Base-by-base conservation (phyloP, 2,113 vertebrate genomes). In the Thunnus thynnus region DNA sequence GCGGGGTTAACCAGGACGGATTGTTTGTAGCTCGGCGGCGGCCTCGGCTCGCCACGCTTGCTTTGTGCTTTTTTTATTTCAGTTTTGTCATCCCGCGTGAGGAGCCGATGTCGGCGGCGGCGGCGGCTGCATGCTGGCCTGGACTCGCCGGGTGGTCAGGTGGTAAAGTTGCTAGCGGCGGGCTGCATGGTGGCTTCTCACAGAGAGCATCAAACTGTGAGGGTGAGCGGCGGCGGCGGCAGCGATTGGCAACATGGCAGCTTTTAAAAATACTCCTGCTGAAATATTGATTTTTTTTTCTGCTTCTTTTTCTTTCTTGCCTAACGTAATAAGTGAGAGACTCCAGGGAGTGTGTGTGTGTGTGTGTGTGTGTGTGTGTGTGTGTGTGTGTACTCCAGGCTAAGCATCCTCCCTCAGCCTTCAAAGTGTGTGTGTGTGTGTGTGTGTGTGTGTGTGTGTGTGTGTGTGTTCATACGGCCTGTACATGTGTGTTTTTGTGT, bases 271-370 rank as follows among this genome's bases (percentile, higher is more conserved):
- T 91, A 91, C 92, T 91, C 82, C 90, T 81, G 87, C 89, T 91
- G 89, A 94, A 94, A 93, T 94, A 91, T 93, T 92, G 93, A 93
- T 93, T 90, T 89, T 89, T 76, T 83, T 9, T 41, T 7, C 83
- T 86, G 68, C 76, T 87, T 73, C 80, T 87, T 83, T 78, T 86
- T 90, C 86, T 86, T 76, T 90, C 86, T 91, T 87, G 85, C 72
- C 87, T 90, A 93, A 93, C 88, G 78, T 92, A 95, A 95, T 94
- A 93, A 94, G 92, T 92, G 93, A 89, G 86, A 92, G 88, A 93
- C 93, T 90, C 84, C 57, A 66, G 89, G 82, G 91, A 78, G 78
- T 3, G 79, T 14, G 78, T 71, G 77, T 82, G 80, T 72, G 76
- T 80, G 70, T 63, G 75, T 72, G 84, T 78, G 88, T 66, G 76